Conservation (phyloP, 2,888 invertebrate species). For the Gari tellinella region DNA sequence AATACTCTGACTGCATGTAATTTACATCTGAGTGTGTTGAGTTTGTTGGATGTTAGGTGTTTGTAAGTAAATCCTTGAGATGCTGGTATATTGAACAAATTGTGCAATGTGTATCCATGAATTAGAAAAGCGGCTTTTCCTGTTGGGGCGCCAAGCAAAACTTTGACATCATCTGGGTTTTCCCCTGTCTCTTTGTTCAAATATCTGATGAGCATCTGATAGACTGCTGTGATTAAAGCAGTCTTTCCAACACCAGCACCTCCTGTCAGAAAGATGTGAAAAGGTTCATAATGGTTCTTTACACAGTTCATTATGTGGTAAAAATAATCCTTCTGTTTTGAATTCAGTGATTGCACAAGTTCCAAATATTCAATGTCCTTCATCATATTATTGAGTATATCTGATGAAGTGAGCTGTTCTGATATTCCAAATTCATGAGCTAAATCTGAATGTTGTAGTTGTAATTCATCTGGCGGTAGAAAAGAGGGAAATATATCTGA, state of each 20-base stretch:
- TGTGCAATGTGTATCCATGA: constrained; percentile 37
- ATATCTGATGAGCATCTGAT: constrained; percentile 4
- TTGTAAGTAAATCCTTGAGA: constrained; percentile 41
- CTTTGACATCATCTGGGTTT: constrained; percentile 27
- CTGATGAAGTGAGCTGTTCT: not conserved
- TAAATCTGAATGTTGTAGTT: not conserved
- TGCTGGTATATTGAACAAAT: constrained; percentile 39
- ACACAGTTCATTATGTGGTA: constrained; percentile 10
- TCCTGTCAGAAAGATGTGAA: constrained; percentile 9
- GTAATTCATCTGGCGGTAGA: not conserved
- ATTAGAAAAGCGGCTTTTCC: constrained; percentile 54
- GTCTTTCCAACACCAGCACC: constrained; percentile 29
- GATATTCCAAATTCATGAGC: not conserved
- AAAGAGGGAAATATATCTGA: not conserved
- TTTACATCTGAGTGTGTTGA: constrained; percentile 32
- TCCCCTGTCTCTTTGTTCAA: constrained; percentile 1
- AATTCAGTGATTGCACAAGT: constrained; percentile 1
- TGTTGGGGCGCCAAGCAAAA: constrained; percentile 43
- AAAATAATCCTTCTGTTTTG: constrained; percentile 5
- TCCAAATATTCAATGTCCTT: not conserved
- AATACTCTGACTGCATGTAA: constrained; percentile 20
- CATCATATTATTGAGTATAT: constrained; percentile 1
- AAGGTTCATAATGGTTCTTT: too few relatives aligned
- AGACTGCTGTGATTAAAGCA: constrained; percentile 13
- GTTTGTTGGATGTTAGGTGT: constrained; percentile 4